Evolutionary conservation across 2,888 invertebrate genomes (phyloP), one percentile per base, ranked within the genome.

Genomic region (Stenichneumon culpator): DNA sequence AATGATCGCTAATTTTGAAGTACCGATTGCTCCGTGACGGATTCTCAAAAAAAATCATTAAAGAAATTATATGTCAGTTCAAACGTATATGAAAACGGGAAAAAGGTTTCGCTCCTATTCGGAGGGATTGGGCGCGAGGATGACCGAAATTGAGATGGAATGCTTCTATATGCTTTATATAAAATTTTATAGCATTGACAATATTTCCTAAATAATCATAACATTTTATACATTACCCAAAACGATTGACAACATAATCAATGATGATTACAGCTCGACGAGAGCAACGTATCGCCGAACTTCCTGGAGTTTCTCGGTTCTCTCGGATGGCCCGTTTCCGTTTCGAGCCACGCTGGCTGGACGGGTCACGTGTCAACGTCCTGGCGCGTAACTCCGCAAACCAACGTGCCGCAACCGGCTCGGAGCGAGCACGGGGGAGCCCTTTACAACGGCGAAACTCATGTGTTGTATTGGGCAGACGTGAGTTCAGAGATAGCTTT

Each of bases 391-490:
- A 92, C 91, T 3, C 88, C 89, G 19, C 91, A 91, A 73, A 44
- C 87, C 0, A 90, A 87, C 22, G 88, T 88, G 50, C 89, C 91
- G 9, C 90, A 89, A 60, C 87, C 90, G 3, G 86, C 89, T 3
- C 90, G 92, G 75, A 88, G 88, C 60, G 94, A 95, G 83, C 95
- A 95, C 87, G 96, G 97, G 16, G 97, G 97, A 65, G 94, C 96
- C 87, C 94, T 96, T 74, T 99, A 97, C 92, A 98, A 98, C 94
- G 99, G 98, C 0, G 96, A 96, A 78, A 96, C 97, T 81, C 97
- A 97, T 93, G 97, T 98, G 3, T 95, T 99, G 0, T 99, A 99
- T 94, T 99, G 99, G 99, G 97, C 99, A 1, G 99, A 99, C 94
- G 97, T 98, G 0, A 97, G 97, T 70, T 97, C 98, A 3, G 99